A percentile compares a stretch with the other conserved stretches of the same genome.
These are phyloP conservation scores for Acrobasis repandana DNA, from an alignment of 2,888 invertebrate genomes.

Conservation along the genomic window DNA sequence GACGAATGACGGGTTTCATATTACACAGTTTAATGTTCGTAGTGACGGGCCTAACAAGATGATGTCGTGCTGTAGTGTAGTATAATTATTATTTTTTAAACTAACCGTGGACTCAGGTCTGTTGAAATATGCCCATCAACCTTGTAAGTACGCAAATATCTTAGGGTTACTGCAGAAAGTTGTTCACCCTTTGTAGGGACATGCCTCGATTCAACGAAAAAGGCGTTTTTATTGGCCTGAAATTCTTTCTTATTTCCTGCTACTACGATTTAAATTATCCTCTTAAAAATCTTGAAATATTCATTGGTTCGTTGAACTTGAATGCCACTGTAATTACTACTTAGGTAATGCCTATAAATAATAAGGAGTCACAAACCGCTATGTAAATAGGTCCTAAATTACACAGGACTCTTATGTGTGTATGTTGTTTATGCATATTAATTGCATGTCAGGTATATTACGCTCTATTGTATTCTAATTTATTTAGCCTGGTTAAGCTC, in stretches of 20 bases:
- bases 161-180: conserved; percentile 18
- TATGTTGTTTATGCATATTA: conserved; percentile 55
- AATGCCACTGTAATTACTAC: neutral
- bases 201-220: conserved; percentile 10
- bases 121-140: conserved; percentile 7
- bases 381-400: conserved; percentile 20
- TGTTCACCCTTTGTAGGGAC: conserved; percentile 11
- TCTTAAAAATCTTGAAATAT: conserved; percentile 1
- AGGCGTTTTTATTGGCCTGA: conserved; percentile 13
- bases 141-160: conserved; percentile 7
- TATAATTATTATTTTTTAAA: conserved; percentile 15
- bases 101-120: neutral
- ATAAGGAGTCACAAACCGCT: conserved; percentile 15
- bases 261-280: neutral
- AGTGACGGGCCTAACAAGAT: conserved; percentile 11
- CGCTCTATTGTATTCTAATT: conserved; percentile 78
- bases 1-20: conserved; percentile 30
- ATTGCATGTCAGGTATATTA: conserved; percentile 66
- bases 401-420: conserved; percentile 28
- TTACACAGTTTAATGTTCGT: conserved; percentile 16
- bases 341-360: conserved; percentile 7
- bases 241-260: conserved; percentile 10
- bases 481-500: conserved; percentile 60
- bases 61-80: conserved; percentile 5
- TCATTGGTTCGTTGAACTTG: conserved; percentile 7